Conservation (phyloP, 2,113 vertebrate species). For the Euleptes europaea region DNA sequence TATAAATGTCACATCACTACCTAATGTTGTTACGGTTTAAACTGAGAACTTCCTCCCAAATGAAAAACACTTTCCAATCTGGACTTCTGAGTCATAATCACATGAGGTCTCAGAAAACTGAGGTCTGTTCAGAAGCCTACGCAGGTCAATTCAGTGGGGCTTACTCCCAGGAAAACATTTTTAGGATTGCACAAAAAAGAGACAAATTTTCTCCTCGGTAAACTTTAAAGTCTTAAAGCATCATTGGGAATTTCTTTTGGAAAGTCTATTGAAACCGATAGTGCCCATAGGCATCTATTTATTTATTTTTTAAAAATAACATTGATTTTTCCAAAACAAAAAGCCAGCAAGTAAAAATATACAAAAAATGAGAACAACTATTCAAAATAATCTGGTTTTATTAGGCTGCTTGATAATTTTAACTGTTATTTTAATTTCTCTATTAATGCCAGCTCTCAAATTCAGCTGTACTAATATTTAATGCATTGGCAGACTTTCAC, state of each 20-base stretch:
- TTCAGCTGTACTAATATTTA: no score
- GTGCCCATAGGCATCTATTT: background rate
- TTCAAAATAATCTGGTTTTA: no score
- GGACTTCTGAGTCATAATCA: constrained; percentile 32
- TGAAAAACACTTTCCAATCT: constrained; percentile 50
- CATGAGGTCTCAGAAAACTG: background rate
- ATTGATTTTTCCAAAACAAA: no score
- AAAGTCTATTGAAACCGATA: background rate
- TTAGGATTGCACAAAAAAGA: background rate
- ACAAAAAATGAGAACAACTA: no score
- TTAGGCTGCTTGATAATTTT: no score
- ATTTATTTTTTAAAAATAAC: no score
- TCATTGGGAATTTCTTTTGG: background rate
- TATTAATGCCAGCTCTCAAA: no score
- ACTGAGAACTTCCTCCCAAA: constrained; percentile 54
- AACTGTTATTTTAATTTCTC: no score
- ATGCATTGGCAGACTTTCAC: no score
- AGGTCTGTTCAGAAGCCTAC: background rate
- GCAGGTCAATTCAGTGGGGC: no score
- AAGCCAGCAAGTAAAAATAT: no score
- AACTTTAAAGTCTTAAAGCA: background rate
- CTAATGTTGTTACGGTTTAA: constrained; percentile 56
- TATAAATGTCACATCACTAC: constrained; percentile 59
- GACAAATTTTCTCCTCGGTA: background rate
- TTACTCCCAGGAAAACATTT: no score